Evolutionary conservation across 2,888 invertebrate genomes (phyloP).

Genomic region (Patella caerulea): DNA sequence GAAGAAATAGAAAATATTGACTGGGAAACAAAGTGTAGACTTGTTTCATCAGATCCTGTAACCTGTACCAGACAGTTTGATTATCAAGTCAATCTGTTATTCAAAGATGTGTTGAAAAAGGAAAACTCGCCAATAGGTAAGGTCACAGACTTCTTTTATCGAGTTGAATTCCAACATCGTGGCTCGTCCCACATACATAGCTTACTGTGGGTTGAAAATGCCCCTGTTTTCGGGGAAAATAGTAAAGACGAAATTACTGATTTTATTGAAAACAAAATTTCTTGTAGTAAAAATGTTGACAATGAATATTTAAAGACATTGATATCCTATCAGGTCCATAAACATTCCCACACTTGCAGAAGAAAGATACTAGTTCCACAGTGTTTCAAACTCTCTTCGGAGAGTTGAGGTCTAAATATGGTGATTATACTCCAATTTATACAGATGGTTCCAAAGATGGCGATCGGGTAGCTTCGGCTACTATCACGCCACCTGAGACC

Average conservation of each 20-base stretch:
- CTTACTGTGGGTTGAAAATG: slow-evolving; percentile 40
- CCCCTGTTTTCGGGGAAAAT: slow-evolving; percentile 35
- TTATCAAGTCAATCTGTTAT: slow-evolving; percentile 37
- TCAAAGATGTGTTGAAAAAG: slow-evolving; percentile 24
- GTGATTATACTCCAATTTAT: too few species aligned
- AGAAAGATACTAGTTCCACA: too few species aligned
- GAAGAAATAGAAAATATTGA: too few species aligned
- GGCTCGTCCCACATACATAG: slow-evolving; percentile 48
- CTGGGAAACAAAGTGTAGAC: too few species aligned
- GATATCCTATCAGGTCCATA: slow-evolving; percentile 28
- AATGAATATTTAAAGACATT: slow-evolving; percentile 22
- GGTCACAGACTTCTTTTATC: slow-evolving; percentile 41
- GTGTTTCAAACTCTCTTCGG: too few species aligned
- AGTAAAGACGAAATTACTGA: slow-evolving; percentile 29
- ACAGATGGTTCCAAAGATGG: too few species aligned
- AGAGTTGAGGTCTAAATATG: too few species aligned
- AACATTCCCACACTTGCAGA: slow-evolving; percentile 31
- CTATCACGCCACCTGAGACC: too few species aligned
- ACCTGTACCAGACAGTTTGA: slow-evolving; percentile 49
- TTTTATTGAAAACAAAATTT: slow-evolving; percentile 31
- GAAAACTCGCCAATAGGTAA: slow-evolving; percentile 38
- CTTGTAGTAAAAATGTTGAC: slow-evolving; percentile 33
- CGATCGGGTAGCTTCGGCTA: too few species aligned
- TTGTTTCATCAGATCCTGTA: slow-evolving; percentile 45
- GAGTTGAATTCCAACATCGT: slow-evolving; percentile 46